Evolutionary conservation across 1,140 invertebrate species (phyloP), one percentile per base, ranked within the genome.

Genomic region (Pseudobourletiella spinata): DNA sequence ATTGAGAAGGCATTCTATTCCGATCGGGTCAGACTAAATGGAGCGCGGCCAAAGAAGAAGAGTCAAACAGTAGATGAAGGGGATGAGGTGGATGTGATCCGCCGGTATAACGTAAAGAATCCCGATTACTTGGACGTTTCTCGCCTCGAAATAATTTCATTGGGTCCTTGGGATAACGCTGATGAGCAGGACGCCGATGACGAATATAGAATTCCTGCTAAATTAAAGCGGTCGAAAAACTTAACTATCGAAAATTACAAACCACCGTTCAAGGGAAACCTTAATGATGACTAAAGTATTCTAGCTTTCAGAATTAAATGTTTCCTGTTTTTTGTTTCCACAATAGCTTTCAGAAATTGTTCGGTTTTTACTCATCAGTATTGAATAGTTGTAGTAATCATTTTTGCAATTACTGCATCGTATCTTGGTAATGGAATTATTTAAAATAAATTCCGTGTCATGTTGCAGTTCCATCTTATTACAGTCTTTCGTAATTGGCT

Each of bases 71-170:
- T 86, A 72, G 76, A 71, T 74, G 71, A 71, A 66, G 81, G 79
- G 20, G 83, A 85, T 76, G 83, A 85, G 78, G 74, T 86, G 60
- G 85, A 86, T 75, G 61, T 84, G 0, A 76, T 86, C 57, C 79
- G 79, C 71, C 76, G 79, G 55, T 66, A 74, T 14, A 83, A 79
- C 73, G 69, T 76, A 3, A 76, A 78, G 26, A 86, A 86, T 74
- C 74, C 80, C 3, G 28, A 60, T 8, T 80, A 83, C 66, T 71
- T 86, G 3, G 75, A 78, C 70, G 76, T 87, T 11, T 73, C 79
- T n/a, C 74, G 84, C 68, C 73, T 85, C 15, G 76, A 81, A 72
- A 70, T 87, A 44, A 39, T 84, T 44, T 76, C 76, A 61, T 22
- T 61, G 1, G 32, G 28, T n/a, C 67, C 71, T 18, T 64, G 65